Percentiles rank a stretch among this genome's conserved stretches.
Evolutionary conservation across 1,140 invertebrate genomes (phyloP).

Genomic region (Physella acuta): DNA sequence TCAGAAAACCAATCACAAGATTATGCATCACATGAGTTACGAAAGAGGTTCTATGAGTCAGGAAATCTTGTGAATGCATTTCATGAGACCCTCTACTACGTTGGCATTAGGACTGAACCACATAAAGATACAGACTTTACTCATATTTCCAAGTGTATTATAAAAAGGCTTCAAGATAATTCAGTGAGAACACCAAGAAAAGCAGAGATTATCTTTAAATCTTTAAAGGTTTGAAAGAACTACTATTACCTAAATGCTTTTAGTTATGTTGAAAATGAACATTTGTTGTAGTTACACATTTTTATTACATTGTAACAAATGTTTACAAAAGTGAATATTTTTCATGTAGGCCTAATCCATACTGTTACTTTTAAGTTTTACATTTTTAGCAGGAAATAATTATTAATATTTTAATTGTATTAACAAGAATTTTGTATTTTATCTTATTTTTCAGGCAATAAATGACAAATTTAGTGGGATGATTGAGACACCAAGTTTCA

Average conservation of each 20-base stretch:
- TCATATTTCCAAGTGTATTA: constrained; percentile 62
- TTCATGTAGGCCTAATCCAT: too few relatives aligned
- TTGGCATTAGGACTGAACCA: constrained; percentile 67
- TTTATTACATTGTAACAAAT: too few relatives aligned
- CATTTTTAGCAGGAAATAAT: too few relatives aligned
- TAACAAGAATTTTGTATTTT: not conserved
- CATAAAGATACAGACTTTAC: constrained; percentile 66
- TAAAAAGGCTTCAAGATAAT: constrained; percentile 69
- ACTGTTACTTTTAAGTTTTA: too few relatives aligned
- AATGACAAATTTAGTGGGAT: constrained; percentile 78
- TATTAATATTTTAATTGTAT: constrained; percentile 1
- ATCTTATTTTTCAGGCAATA: constrained; percentile 62
- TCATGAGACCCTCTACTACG: constrained; percentile 70
- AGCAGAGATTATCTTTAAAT: constrained; percentile 69
- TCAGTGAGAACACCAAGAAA: constrained; percentile 70
- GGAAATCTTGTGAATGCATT: constrained; percentile 73
- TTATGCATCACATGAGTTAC: too few relatives aligned
- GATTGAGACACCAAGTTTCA: constrained; percentile 67
- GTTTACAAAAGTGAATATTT: too few relatives aligned
- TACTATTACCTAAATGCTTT: too few relatives aligned
- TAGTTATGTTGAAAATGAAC: too few relatives aligned
- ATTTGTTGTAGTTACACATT: too few relatives aligned
- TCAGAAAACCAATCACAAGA: too few relatives aligned
- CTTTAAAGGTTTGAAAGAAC: constrained; percentile 72
- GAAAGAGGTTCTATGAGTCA: constrained; percentile 64